Base-by-base conservation (phyloP, 2,797 vertebrate species). In the Ctenopoma kingsleyae region DNA sequence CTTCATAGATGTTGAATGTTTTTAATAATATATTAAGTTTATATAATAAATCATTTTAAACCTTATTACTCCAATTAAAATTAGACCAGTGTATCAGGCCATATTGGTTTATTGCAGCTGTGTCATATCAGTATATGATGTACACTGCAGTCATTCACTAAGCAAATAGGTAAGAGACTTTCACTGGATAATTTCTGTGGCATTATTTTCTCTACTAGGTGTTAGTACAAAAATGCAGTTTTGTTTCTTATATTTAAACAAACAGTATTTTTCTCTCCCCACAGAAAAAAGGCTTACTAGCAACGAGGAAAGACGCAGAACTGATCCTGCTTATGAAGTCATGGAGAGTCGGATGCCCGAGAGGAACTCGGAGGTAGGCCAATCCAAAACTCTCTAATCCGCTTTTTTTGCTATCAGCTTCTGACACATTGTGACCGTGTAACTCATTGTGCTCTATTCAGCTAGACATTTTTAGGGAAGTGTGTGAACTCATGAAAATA, bases 341-440 rank as follows among this genome's bases (percentile, higher is more conserved):
- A 94, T 92, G 94, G 94, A 95, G 64, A 80, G 80, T 53, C 88
- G 86, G 49, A 50, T 71, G 22, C n/a, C 67, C 41, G 93, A 94
- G 68, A 93, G 81, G 84, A 92, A 72, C 73, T 72, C 72, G 0
- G 94, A 94, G 94, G 94, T 95, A 84, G 75, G 77, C 25, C 32
- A 25, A 16, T 75, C 62, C 59, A 60, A 56, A 73, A 81, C 63
- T 15, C 66, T 58, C 5, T 79, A 79, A 88, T 82, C 76, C 13
- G 30, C 74, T 83, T 77, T 44, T 27, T 27, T 27, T 60, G 40
- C 51, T 75, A 74, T 84, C 78, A 58, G 55, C 75, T 10, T 27
- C 63, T 75, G 11, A 35, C 82, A 76, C 83, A 78, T 76, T 76
- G 56, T 30, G 35, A 69, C 73, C 67, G 55, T 35, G 20, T 30